Percentiles rank a stretch among this genome's conserved stretches.
These are phyloP conservation scores for Eupeodes corollae DNA, from an alignment of 1,140 invertebrate genomes.

Conservation along the genomic window DNA sequence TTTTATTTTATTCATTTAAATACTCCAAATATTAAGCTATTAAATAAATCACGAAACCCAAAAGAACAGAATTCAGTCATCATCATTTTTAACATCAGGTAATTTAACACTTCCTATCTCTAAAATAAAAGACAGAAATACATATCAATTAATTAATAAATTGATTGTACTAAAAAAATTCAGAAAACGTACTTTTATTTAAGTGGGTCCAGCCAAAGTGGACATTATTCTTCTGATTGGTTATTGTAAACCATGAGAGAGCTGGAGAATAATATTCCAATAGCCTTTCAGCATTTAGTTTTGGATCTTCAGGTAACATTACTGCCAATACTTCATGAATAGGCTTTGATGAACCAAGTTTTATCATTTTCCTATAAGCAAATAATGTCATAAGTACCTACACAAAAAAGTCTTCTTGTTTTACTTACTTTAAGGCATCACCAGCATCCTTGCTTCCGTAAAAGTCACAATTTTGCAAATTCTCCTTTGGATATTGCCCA, in stretches of 20 bases:
- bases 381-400: neutral
- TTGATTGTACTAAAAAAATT: too few relatives aligned
- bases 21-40: too few relatives aligned
- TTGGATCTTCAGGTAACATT: slow-evolving; percentile 39
- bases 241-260: slow-evolving; percentile 26
- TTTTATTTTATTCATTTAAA: too few relatives aligned
- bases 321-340: slow-evolving; percentile 45
- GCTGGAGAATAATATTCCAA: slow-evolving; percentile 38
- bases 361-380: slow-evolving; percentile 39
- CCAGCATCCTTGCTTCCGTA: slow-evolving; percentile 39
- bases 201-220: slow-evolving; percentile 28
- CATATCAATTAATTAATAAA: too few relatives aligned
- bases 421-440: slow-evolving; percentile 27
- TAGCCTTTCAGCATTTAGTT: slow-evolving; percentile 37
- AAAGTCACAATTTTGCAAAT: slow-evolving; percentile 50
- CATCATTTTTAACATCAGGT: too few relatives aligned
- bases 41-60: too few relatives aligned
- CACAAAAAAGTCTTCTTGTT: too few relatives aligned
- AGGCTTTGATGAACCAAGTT: slow-evolving; percentile 43
- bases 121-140: too few relatives aligned
- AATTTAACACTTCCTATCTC: too few relatives aligned
- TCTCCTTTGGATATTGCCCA: slow-evolving; percentile 34
- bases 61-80: too few relatives aligned
- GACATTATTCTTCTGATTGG: slow-evolving; percentile 21
- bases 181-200: slow-evolving; percentile 17